A percentile compares a stretch with the other conserved stretches of the same genome.
phyloP scores from a whole-genome alignment of 2,113 vertebrate species.

The Carlito syrichta region DNA sequence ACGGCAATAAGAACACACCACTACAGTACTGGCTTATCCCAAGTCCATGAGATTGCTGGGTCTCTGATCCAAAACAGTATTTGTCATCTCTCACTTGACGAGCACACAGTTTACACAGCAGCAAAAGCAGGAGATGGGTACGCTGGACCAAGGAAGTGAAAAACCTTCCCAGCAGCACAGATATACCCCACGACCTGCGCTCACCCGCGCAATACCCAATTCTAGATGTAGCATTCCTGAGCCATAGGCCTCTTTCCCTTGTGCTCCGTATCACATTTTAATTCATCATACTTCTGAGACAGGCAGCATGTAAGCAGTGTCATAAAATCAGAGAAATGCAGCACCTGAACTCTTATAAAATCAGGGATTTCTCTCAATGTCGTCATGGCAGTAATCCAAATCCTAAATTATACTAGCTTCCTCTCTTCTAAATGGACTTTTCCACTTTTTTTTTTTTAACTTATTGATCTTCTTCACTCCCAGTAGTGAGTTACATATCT shows the following conservation, averaged over 20 bases:
- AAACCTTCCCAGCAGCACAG: background rate
- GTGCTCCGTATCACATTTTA: background rate
- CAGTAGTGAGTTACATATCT: background rate
- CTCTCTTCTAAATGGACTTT: background rate
- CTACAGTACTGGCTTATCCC: background rate
- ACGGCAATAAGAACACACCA: background rate
- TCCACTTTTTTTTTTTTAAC: background rate
- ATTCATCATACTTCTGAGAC: background rate
- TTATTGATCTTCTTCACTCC: background rate
- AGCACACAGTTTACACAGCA: background rate
- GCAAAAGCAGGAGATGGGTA: background rate
- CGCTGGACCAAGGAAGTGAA: background rate
- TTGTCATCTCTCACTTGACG: background rate
- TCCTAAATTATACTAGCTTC: background rate
- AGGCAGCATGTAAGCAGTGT: background rate
- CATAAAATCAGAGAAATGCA: background rate
- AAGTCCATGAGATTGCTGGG: background rate
- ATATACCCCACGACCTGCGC: background rate
- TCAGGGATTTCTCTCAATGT: background rate
- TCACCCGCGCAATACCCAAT: background rate
- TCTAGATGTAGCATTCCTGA: background rate
- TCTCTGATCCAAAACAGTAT: background rate
- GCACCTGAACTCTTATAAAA: background rate
- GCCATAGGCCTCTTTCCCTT: background rate
- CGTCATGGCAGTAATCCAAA: background rate